These are phyloP conservation scores for Gnathonemus longibarbis DNA, from an alignment of 2,113 vertebrate genomes.

Conservation along the genomic window DNA sequence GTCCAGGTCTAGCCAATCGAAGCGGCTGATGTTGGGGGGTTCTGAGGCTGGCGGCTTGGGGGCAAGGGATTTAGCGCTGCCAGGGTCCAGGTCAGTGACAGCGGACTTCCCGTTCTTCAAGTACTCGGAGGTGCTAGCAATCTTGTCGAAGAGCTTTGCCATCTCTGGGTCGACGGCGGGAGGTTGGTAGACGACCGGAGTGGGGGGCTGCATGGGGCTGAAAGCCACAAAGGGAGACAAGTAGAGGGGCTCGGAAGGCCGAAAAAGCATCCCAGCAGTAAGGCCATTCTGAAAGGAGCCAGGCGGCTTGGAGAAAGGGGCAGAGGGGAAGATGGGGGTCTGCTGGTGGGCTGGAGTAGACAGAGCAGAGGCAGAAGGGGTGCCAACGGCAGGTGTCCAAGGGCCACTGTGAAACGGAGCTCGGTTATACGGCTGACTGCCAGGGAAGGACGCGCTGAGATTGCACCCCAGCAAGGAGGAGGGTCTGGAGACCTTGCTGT, in stretches of 20 bases:
- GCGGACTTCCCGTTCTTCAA: constrained; percentile 77
- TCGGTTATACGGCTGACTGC: constrained; percentile 63
- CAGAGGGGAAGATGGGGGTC: constrained; percentile 65
- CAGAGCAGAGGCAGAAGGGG: constrained; percentile 60
- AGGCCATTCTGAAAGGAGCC: constrained; percentile 83
- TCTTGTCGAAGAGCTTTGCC: constrained; percentile 92
- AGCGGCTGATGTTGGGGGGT: constrained; percentile 64
- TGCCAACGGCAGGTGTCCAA: constrained; percentile 69
- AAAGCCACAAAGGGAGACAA: constrained; percentile 75
- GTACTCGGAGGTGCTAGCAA: constrained; percentile 92
- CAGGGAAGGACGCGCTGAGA: constrained; percentile 75
- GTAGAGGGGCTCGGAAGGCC: constrained; percentile 58
- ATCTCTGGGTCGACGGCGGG: constrained; percentile 77
- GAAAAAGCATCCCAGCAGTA: constrained; percentile 63
- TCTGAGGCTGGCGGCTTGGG: constrained; percentile 51
- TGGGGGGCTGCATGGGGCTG: constrained; percentile 58
- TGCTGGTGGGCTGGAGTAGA: constrained; percentile 50
- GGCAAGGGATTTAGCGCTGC: constrained; percentile 52
- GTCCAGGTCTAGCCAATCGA: constrained; percentile 94
- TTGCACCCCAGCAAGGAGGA: constrained; percentile 62
- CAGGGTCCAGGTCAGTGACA: constrained; percentile 64
- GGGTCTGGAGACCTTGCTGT: constrained; percentile 57
- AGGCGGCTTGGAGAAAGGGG: constrained; percentile 70
- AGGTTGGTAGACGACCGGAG: constrained; percentile 64
- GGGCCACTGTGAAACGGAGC: constrained; percentile 63